Conservation (phyloP, 2,113 vertebrate species). For the Fukomys damarensis region DNA sequence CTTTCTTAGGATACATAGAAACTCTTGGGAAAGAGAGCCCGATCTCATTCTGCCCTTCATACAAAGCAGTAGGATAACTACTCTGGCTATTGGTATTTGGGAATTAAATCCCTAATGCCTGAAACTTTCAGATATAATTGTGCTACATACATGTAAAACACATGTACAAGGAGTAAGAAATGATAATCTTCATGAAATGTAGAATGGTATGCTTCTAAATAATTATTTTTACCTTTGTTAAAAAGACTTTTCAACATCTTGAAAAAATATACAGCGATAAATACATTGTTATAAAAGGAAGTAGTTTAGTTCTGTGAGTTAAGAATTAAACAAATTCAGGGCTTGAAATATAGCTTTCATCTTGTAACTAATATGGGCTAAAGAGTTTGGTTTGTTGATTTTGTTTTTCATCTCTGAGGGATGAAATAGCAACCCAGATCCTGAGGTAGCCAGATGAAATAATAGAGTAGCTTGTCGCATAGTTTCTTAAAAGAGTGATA, state of each 20-base stretch:
- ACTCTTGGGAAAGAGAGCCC: not conserved
- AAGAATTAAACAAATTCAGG: slow-evolving; percentile 3
- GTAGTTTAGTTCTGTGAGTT: not conserved
- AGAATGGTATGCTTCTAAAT: not conserved
- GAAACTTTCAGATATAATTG: not conserved
- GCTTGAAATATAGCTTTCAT: not conserved
- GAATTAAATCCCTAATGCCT: not conserved
- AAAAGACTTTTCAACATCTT: not conserved
- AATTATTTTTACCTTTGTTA: not conserved
- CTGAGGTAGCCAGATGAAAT: not conserved
- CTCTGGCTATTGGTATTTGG: not conserved
- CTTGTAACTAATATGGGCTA: not conserved
- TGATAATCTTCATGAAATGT: not conserved
- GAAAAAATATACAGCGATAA: not conserved
- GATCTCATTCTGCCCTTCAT: not conserved
- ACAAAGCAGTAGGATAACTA: not conserved
- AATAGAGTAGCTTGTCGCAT: not conserved
- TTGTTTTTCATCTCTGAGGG: not conserved
- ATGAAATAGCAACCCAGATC: not conserved
- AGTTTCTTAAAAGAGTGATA: slow-evolving; percentile 1
- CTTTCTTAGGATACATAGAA: not conserved
- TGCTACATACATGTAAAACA: not conserved
- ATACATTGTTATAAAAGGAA: not conserved
- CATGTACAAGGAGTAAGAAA: not conserved
- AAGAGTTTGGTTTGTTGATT: not conserved